Conservation (phyloP, 2,797 vertebrate genomes). For the Picus viridis region DNA sequence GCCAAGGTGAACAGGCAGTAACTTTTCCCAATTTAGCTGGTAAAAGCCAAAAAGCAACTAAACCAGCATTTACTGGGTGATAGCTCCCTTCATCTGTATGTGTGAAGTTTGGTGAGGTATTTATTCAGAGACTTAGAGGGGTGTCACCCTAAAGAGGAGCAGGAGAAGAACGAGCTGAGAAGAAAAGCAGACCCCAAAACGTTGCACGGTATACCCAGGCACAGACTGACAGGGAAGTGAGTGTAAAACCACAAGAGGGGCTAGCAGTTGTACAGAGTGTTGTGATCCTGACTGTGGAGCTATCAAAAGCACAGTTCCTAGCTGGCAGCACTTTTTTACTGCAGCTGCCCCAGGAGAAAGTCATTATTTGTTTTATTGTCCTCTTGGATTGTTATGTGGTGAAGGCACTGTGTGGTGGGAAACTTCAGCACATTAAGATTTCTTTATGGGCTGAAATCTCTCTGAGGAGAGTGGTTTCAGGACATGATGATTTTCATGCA, state of each 20-base stretch:
- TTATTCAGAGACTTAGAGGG: neutral
- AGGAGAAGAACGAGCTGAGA: neutral
- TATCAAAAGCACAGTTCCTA: slow-evolving; percentile 28
- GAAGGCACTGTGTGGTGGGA: neutral
- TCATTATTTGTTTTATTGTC: slow-evolving; percentile 33
- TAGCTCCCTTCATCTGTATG: neutral
- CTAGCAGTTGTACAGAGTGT: neutral
- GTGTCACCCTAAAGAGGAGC: neutral
- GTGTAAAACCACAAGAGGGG: neutral
- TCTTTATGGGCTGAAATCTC: neutral
- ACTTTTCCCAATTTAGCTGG: neutral
- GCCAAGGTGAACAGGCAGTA: neutral
- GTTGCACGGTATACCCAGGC: neutral
- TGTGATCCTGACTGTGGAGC: slow-evolving; percentile 10
- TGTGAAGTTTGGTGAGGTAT: neutral
- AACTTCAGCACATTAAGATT: neutral
- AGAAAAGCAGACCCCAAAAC: neutral
- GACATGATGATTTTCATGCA: neutral
- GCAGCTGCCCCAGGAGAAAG: slow-evolving; percentile 1
- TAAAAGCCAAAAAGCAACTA: neutral
- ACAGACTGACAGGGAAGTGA: neutral
- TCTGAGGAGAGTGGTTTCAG: neutral
- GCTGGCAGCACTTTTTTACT: neutral
- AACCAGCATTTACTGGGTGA: neutral
- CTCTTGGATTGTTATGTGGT: neutral